These are phyloP conservation scores for Cygnus atratus DNA, from an alignment of 2,113 vertebrate genomes.

Conservation along the genomic window DNA sequence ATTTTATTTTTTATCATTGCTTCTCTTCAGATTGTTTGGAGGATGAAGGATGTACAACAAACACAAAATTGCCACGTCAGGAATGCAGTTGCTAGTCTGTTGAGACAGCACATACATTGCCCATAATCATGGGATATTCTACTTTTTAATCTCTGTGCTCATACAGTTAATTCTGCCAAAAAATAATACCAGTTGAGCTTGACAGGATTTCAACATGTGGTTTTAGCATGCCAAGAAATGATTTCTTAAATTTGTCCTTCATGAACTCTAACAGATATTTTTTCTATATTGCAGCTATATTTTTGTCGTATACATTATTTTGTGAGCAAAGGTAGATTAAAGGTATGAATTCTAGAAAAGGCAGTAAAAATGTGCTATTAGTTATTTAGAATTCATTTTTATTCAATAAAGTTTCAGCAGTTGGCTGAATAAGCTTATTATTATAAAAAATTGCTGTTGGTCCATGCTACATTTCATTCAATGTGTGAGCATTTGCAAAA, in stretches of 20 bases:
- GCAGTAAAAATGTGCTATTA: neutral
- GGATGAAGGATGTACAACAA: neutral
- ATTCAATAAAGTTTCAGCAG: slow-evolving; percentile 37
- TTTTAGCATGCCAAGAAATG: neutral
- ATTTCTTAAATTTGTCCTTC: slow-evolving; percentile 5
- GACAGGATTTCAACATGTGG: neutral
- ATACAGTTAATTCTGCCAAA: slow-evolving; percentile 15
- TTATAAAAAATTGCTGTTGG: slow-evolving; percentile 30
- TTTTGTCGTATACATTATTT: neutral
- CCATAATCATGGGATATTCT: neutral
- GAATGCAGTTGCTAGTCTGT: neutral
- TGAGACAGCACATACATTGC: neutral
- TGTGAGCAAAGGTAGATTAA: neutral
- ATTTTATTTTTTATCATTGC: neutral
- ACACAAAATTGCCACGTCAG: neutral
- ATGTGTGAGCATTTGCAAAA: neutral
- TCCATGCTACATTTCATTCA: neutral
- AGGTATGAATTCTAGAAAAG: neutral
- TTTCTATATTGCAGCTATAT: neutral
- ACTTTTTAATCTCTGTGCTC: neutral
- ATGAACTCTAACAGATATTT: neutral
- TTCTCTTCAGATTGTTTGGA: neutral
- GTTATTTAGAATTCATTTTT: slow-evolving; percentile 42
- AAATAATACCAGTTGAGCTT: slow-evolving; percentile 23
- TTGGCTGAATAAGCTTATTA: neutral